phyloP scores from a whole-genome alignment of 1,140 invertebrate genomes.

The Bombus difficillimus region DNA sequence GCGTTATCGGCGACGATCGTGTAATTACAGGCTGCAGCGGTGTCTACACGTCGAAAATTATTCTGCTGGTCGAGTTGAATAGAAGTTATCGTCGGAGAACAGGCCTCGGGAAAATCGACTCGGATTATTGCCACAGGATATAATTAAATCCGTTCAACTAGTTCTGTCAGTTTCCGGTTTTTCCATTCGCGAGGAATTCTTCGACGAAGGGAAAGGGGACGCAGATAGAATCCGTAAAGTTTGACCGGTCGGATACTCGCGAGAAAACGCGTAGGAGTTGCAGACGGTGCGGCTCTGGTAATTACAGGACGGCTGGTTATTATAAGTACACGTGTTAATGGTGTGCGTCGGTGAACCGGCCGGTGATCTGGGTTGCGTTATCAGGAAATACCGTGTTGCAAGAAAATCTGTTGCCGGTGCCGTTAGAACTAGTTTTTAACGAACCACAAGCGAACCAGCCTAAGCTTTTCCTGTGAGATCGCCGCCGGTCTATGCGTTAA shows the following conservation, averaged over 20 bases:
- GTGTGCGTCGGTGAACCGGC: not conserved
- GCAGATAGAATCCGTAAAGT: not conserved
- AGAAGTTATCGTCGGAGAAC: not conserved
- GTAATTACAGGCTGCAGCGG: constrained; percentile 29
- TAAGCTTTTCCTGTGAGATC: constrained; percentile 20
- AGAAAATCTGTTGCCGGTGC: constrained; percentile 40
- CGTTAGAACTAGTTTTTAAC: constrained; percentile 44
- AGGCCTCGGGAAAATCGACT: constrained; percentile 9
- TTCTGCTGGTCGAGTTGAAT: not conserved
- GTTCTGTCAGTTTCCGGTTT: constrained; percentile 16
- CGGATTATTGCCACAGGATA: not conserved
- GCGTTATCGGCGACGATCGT: constrained; percentile 30
- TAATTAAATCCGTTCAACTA: constrained; percentile 9
- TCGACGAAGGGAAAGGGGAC: not conserved
- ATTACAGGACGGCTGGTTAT: constrained; percentile 54
- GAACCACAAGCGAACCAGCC: not conserved
- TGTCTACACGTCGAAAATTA: constrained; percentile 8
- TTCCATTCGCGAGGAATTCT: not conserved
- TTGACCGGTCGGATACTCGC: not conserved
- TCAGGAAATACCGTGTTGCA: constrained; percentile 39
- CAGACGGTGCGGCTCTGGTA: constrained; percentile 7
- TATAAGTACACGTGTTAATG: constrained; percentile 27
- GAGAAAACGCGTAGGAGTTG: constrained; percentile 16
- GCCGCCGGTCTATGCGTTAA: constrained; percentile 6
- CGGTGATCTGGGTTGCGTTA: constrained; percentile 26